Evolutionary conservation across 1,140 invertebrate genomes (phyloP).

Genomic region (Dendroctonus valens): DNA sequence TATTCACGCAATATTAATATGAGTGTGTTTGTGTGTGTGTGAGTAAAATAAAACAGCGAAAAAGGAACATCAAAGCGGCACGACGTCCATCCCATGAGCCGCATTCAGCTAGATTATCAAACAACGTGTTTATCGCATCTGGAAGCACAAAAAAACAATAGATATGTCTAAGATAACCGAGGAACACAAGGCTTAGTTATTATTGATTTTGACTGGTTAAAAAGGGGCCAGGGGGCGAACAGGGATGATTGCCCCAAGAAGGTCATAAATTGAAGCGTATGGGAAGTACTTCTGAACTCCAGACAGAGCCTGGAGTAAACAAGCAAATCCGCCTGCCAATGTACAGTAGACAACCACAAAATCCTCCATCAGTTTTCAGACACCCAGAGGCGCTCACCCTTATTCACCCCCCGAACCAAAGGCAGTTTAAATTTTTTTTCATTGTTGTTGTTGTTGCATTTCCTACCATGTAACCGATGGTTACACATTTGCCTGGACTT

Average conservation of each 20-base stretch:
- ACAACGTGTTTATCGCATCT: constrained; percentile 46
- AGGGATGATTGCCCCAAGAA: not conserved
- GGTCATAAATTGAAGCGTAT: not conserved
- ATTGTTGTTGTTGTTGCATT: constrained; percentile 26
- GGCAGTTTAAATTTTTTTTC: too few species aligned
- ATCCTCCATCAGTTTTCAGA: too few species aligned
- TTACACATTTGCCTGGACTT: constrained; percentile 42
- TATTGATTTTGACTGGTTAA: not conserved
- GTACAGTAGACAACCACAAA: too few species aligned
- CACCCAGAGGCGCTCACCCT: constrained; percentile 34
- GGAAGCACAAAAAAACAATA: constrained; percentile 52
- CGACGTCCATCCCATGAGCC: not conserved
- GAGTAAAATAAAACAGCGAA: not conserved
- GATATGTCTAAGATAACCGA: constrained; percentile 43
- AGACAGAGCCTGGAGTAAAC: not conserved
- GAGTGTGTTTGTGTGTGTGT: too few species aligned
- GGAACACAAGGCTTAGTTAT: constrained; percentile 3
- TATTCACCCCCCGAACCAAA: constrained; percentile 24
- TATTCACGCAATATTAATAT: too few species aligned
- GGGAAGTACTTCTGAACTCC: too few species aligned
- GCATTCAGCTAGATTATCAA: constrained; percentile 35
- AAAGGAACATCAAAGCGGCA: not conserved
- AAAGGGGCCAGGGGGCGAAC: not conserved
- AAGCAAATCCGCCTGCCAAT: too few species aligned
- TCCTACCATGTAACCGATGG: constrained; percentile 50